phyloP scores from a whole-genome alignment of 2,797 vertebrate species.

The Coregonus sp. region DNA sequence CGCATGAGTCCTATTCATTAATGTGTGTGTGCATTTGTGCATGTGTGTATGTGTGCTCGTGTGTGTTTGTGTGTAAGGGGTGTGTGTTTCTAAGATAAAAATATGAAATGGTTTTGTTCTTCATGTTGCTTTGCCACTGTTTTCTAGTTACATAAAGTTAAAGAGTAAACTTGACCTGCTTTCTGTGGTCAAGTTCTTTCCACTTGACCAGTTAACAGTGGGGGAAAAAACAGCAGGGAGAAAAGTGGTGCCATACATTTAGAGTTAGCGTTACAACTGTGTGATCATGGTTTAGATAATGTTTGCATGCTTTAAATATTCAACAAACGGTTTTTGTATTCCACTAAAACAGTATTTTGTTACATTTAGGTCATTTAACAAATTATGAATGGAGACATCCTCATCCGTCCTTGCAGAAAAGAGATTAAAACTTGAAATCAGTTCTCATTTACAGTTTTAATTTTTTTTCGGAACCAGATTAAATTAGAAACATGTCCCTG shows the following conservation, averaged over 20 bases:
- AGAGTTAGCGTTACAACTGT: neutral
- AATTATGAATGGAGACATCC: constrained; percentile 69
- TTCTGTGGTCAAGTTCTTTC: neutral
- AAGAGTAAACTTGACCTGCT: too few species aligned
- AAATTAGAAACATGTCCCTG: neutral
- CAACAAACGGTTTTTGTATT: neutral
- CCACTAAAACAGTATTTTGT: neutral
- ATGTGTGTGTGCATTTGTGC: neutral
- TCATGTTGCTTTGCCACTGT: neutral
- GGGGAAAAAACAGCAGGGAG: neutral
- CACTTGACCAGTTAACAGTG: neutral
- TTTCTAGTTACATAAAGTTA: neutral
- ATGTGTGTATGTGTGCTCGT: neutral
- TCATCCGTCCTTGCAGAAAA: constrained; percentile 64
- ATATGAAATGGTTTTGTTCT: neutral
- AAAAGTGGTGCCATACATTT: neutral
- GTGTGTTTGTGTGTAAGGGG: neutral
- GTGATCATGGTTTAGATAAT: neutral
- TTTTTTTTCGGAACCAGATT: neutral
- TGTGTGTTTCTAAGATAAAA: neutral
- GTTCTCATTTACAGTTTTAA: constrained; percentile 40
- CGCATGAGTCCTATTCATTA: neutral
- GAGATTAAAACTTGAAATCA: constrained; percentile 61
- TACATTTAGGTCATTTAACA: neutral
- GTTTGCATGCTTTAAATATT: neutral